Conservation (phyloP, 2,113 vertebrate genomes). For the Dasyprocta punctata region DNA sequence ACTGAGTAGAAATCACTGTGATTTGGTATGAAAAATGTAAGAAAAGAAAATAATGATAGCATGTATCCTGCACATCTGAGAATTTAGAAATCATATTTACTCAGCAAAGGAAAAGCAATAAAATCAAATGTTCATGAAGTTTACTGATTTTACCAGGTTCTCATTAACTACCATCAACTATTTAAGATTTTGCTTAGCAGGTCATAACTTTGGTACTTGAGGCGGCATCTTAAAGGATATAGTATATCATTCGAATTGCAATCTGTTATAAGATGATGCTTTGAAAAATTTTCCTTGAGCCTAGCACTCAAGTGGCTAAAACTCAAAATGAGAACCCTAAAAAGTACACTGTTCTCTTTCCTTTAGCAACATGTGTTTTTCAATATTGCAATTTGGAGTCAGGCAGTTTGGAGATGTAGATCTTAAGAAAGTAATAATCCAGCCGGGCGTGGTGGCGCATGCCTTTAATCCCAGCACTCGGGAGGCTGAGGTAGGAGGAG, state of each 20-base stretch:
- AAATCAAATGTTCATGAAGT: not conserved
- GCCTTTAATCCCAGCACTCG: too few relatives aligned
- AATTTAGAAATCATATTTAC: not conserved
- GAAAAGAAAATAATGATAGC: not conserved
- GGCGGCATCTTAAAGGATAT: not conserved
- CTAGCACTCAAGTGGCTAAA: not conserved
- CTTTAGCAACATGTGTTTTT: not conserved
- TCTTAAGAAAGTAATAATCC: not conserved
- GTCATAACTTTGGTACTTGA: not conserved
- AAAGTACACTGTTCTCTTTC: not conserved
- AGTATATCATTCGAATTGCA: not conserved
- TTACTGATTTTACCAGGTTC: not conserved
- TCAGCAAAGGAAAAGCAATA: not conserved
- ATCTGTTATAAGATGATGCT: not conserved
- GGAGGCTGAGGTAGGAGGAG: too few relatives aligned
- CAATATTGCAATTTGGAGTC: not conserved
- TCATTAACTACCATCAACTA: not conserved
- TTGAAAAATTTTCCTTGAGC: not conserved
- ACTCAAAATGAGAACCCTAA: not conserved
- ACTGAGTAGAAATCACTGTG: not conserved
- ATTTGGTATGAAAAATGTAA: not conserved
- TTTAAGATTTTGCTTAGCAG: not conserved
- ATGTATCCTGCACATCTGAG: not conserved
- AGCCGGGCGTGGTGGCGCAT: too few relatives aligned
- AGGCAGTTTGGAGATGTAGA: not conserved